Evolutionary conservation across 2,888 invertebrate species (phyloP).

Genomic region (Geotrupes spiniger): DNA sequence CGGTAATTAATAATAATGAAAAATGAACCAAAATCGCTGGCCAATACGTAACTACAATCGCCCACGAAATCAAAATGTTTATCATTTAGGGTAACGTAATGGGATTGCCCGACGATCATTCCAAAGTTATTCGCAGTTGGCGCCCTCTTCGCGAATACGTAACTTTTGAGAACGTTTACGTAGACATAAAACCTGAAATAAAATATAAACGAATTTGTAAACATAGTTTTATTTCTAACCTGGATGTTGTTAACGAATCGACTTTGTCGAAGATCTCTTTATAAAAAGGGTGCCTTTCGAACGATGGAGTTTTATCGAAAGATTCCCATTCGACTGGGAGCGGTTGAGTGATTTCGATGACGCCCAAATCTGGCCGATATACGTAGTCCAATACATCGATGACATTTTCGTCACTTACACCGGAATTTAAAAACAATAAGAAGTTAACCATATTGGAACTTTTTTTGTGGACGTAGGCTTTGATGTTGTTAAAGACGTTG

Average conservation of each 20-base stretch:
- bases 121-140: slow-evolving; percentile 53
- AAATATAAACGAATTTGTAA: background rate
- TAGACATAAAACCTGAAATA: slow-evolving; percentile 20
- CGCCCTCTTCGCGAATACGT: slow-evolving; percentile 22
- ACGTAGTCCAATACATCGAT: slow-evolving; percentile 53
- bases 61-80: slow-evolving; percentile 56
- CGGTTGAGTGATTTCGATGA: slow-evolving; percentile 56
- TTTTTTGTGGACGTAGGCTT: slow-evolving; percentile 46
- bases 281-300: slow-evolving; percentile 56
- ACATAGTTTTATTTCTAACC: slow-evolving; percentile 19
- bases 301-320: slow-evolving; percentile 56
- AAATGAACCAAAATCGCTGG: slow-evolving; percentile 60
- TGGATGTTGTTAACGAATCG: slow-evolving; percentile 36
- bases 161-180: slow-evolving; percentile 25
- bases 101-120: slow-evolving; percentile 55
- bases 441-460: slow-evolving; percentile 51
- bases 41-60: slow-evolving; percentile 59
- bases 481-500: slow-evolving; percentile 49
- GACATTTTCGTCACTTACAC: slow-evolving; percentile 25
- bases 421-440: slow-evolving; percentile 33
- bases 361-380: slow-evolving; percentile 53
- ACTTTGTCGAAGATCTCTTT: slow-evolving; percentile 48
- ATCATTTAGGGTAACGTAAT: slow-evolving; percentile 62
- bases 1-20: slow-evolving; percentile 54
- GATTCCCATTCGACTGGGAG: slow-evolving; percentile 59